Evolutionary conservation across 2,888 invertebrate species (phyloP), one percentile per base, ranked within the genome.

Genomic region (Thyatira batis): DNA sequence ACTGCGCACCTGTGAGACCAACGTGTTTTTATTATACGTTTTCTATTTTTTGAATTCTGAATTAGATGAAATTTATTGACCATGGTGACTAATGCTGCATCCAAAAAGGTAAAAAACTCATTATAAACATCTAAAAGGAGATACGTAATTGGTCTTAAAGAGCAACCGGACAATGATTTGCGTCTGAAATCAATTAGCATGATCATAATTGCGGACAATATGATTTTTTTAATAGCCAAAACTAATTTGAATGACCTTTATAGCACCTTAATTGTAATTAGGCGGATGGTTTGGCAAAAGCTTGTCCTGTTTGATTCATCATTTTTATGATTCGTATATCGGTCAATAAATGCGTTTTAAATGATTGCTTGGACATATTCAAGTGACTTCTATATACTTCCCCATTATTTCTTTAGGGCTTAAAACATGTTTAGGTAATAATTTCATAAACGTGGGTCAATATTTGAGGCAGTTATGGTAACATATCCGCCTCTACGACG

Each of bases 1-100:
- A 50, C 53, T 46, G 50, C 65, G 56, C 64, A 66, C 58, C 65
- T 65, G 63, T 61, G 57, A 54, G 25, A 49, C 50, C 52, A 51
- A 61, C 61, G 48, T 45, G 50, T 61, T 63, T 57, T 50, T 50
- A 49, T 54, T 52, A 59, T 57, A 20, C 53, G 53, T 46, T 63
- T 60, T 30, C 50, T 25, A n/a, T 43, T 49, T 49, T 44, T 50
- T 50, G 9, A 17, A 48, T 23, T n/a, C n/a, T 20, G 20, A 52
- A 43, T 48, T 44, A 49, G 30, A 53, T 53, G 49, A 27, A 45
- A 45, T 49, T 49, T 45, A 21, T 53, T 48, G 20, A 10, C 48
- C 20, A 21, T 28, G 46, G 48, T 48, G 48, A 48, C 48, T 48
- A 28, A 48, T 48, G 48, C 20, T 20, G 48, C 20, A 27, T 20